These are phyloP conservation scores for Meloidogyne floridensis DNA, from an alignment of 1,140 invertebrate genomes.

Conservation along the genomic window DNA sequence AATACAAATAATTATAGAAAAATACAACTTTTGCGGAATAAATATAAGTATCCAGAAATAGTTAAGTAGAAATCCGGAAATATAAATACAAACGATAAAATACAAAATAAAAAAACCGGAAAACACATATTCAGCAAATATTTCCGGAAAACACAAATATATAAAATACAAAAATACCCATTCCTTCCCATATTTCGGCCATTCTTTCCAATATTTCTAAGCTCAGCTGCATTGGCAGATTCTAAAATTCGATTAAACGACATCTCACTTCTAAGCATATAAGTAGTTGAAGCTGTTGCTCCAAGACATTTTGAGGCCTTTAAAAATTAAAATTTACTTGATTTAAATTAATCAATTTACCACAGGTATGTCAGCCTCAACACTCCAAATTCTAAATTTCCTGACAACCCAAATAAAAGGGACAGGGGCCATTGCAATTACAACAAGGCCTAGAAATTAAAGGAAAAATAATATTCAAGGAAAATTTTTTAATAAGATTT, in stretches of 20 bases:
- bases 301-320: conserved; percentile 62
- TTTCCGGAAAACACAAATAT: not conserved
- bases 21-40: not conserved
- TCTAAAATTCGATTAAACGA: conserved; percentile 63
- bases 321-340: not conserved
- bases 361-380: conserved; percentile 60
- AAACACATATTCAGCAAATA: not conserved
- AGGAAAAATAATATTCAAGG: not conserved
- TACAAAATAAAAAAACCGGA: not conserved
- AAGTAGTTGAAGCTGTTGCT: conserved; percentile 59
- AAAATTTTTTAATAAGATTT: conserved; percentile 39
- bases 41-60: too few relatives aligned
- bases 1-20: not conserved
- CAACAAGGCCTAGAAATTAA: conserved; percentile 26
- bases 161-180: not conserved
- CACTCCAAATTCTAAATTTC: conserved; percentile 63
- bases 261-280: conserved; percentile 63
- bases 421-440: conserved; percentile 56
- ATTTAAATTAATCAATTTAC: conserved; percentile 32
- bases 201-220: conserved; percentile 44
- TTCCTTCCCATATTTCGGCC: not conserved
- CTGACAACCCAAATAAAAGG: conserved; percentile 61
- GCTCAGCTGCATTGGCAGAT: conserved; percentile 53
- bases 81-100: too few relatives aligned
- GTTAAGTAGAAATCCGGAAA: too few relatives aligned